Conservation (phyloP, 2,797 vertebrate species). For the Macroramphosus scolopax region DNA sequence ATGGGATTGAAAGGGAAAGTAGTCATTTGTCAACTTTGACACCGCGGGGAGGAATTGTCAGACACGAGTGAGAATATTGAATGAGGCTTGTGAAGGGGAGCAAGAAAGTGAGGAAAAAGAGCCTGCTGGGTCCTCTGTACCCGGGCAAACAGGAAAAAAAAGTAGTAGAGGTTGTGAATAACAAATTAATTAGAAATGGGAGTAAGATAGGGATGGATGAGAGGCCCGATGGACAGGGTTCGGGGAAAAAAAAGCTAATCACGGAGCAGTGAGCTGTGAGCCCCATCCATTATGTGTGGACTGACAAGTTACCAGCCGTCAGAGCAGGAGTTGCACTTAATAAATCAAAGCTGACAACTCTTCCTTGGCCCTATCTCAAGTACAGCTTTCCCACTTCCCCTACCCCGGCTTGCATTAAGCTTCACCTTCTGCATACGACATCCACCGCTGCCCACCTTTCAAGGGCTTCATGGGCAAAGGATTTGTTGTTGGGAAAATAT, state of each 20-base stretch:
- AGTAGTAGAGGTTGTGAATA: slow-evolving; percentile 71
- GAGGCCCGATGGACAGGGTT: slow-evolving; percentile 65
- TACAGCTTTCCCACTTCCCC: slow-evolving; percentile 78
- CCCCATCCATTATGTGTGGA: slow-evolving; percentile 85
- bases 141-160: slow-evolving; percentile 59
- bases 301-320: slow-evolving; percentile 87
- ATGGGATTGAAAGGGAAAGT: slow-evolving; percentile 51
- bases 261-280: slow-evolving; percentile 83
- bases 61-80: slow-evolving; percentile 57
- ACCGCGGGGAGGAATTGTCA: slow-evolving; percentile 63
- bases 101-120: slow-evolving; percentile 28
- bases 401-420: slow-evolving; percentile 72
- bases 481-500: slow-evolving; percentile 53
- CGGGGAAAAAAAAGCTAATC: slow-evolving; percentile 76
- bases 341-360: slow-evolving; percentile 96
- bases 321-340: slow-evolving; percentile 85
- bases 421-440: slow-evolving; percentile 64
- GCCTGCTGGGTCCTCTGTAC: slow-evolving; percentile 51
- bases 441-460: slow-evolving; percentile 50
- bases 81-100: slow-evolving; percentile 40
- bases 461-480: slow-evolving; percentile 43
- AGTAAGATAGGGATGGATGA: slow-evolving; percentile 68
- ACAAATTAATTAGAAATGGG: slow-evolving; percentile 84
- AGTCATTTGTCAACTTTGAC: slow-evolving; percentile 70
- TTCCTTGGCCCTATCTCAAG: slow-evolving; percentile 86